phyloP scores from a whole-genome alignment of 2,888 invertebrate genomes.

The Cheilosia pagana region DNA sequence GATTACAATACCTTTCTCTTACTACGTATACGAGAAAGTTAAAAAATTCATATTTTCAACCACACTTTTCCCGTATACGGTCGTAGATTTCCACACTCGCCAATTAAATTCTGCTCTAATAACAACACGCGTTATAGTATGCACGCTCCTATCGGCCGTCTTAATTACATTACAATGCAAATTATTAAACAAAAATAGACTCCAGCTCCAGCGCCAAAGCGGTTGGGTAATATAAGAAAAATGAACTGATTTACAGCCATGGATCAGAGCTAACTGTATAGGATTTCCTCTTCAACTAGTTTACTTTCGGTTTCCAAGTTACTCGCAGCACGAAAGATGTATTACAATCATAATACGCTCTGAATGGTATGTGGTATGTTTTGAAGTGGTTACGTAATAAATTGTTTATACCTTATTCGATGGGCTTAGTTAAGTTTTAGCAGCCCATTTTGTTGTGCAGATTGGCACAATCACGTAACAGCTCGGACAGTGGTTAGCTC shows the following conservation, averaged over 20 bases:
- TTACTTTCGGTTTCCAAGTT: constrained; percentile 67
- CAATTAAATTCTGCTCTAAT: constrained; percentile 66
- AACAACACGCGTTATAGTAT: constrained; percentile 45
- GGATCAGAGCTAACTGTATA: constrained; percentile 59
- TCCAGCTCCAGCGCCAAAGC: constrained; percentile 6
- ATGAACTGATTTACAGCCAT: constrained; percentile 60
- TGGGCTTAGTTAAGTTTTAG: constrained; percentile 10
- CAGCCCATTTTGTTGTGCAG: constrained; percentile 16
- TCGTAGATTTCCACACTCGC: constrained; percentile 35
- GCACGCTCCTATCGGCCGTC: constrained; percentile 43
- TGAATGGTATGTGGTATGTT: constrained; percentile 57
- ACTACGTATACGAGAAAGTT: too few species aligned
- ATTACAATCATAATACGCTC: constrained; percentile 58
- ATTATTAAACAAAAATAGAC: constrained; percentile 43
- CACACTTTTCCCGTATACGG: constrained; percentile 7
- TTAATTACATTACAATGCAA: constrained; percentile 70
- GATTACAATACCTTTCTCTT: too few species aligned
- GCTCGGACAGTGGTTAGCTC: not conserved
- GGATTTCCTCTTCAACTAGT: constrained; percentile 68
- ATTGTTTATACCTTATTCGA: constrained; percentile 39
- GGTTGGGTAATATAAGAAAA: constrained; percentile 55
- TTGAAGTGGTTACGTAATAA: constrained; percentile 50
- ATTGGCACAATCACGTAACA: not conserved
- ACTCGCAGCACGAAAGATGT: constrained; percentile 62
- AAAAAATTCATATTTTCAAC: not conserved